Conservation (phyloP, 2,113 vertebrate species). For the Tupaia tana region DNA sequence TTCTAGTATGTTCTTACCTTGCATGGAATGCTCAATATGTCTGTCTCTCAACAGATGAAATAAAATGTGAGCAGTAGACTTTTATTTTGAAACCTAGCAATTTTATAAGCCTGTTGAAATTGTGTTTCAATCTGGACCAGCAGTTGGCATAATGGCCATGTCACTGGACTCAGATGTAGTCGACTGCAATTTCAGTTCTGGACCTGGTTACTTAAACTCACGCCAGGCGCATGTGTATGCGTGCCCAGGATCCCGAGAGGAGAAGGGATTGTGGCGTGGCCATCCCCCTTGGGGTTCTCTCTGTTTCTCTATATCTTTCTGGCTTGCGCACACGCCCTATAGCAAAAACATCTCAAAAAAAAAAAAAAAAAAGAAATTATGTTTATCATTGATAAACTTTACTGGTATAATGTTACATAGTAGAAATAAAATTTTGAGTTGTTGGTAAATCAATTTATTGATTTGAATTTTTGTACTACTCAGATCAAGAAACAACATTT, state of each 20-base stretch:
- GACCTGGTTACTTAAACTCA: too few species aligned
- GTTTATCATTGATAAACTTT: slow-evolving; percentile 57
- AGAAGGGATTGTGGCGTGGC: too few species aligned
- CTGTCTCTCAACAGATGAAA: neutral
- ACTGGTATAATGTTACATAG: slow-evolving; percentile 19
- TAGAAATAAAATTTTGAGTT: slow-evolving; percentile 11
- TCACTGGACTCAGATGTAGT: too few species aligned
- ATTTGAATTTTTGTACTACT: slow-evolving; percentile 42
- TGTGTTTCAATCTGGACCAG: neutral
- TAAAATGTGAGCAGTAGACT: neutral
- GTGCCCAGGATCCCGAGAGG: too few species aligned
- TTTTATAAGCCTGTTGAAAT: slow-evolving; percentile 50
- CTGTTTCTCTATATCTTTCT: too few species aligned
- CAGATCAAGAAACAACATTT: slow-evolving; percentile 5
- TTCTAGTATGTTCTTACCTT: neutral
- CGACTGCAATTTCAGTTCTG: too few species aligned
- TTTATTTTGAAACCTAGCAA: slow-evolving; percentile 48
- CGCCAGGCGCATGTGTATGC: too few species aligned
- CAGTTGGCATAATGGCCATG: too few species aligned
- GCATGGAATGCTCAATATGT: neutral
- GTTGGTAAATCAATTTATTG: neutral
- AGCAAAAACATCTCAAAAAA: too few species aligned
- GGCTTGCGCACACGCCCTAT: too few species aligned
- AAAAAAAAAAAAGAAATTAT: neutral
- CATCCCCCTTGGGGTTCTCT: too few species aligned